These are phyloP conservation scores for Lophura nycthemera DNA, from an alignment of 2,113 vertebrate species.

Conservation along the genomic window DNA sequence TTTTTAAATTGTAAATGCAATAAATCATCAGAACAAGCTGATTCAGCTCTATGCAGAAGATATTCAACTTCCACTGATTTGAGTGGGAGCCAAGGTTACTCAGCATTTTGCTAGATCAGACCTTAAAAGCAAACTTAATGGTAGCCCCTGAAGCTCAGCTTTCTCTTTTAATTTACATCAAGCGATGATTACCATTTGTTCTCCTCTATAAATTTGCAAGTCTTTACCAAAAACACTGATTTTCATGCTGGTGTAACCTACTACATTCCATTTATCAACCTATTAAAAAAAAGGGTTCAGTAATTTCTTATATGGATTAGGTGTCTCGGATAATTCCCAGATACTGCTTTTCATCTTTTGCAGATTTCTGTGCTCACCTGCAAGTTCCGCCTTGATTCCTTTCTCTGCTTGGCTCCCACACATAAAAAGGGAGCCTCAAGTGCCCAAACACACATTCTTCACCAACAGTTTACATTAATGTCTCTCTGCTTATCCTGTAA, in stretches of 20 bases:
- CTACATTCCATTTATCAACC: not conserved
- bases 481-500: constrained; percentile 53
- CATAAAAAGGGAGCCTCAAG: constrained; percentile 19
- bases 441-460: constrained; percentile 43
- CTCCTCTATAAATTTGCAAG: not conserved
- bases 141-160: not conserved
- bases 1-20: not conserved
- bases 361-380: constrained; percentile 36
- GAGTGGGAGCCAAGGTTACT: not conserved
- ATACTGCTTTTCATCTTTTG: not conserved
- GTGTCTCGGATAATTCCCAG: constrained; percentile 41
- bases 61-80: not conserved
- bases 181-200: not conserved
- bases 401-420: not conserved
- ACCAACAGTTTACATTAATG: constrained; percentile 54
- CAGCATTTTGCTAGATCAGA: not conserved
- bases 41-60: not conserved
- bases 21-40: not conserved
- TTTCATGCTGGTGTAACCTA: not conserved
- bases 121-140: not conserved
- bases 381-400: constrained; percentile 18
- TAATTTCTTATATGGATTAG: constrained; percentile 7
- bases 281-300: not conserved
- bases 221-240: not conserved
- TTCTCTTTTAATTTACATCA: constrained; percentile 10